phyloP scores from a whole-genome alignment of 2,113 vertebrate species.

The Cynopterus brachyotis region DNA sequence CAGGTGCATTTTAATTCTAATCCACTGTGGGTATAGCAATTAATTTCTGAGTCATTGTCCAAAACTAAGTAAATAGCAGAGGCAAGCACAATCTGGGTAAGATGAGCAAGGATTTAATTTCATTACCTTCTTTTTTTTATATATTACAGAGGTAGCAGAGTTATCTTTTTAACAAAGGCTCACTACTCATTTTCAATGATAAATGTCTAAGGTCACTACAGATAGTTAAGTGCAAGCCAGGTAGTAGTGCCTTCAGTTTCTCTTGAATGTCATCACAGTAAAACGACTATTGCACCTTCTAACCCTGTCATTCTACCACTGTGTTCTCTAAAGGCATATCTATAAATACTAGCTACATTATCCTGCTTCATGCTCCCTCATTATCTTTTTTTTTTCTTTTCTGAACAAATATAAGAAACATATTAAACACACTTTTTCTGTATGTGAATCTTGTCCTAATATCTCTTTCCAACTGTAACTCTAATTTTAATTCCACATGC shows the following conservation, averaged over 20 bases:
- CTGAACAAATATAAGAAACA: neutral
- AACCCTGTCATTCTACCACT: neutral
- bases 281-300: neutral
- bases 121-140: neutral
- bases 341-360: neutral
- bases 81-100: constrained; percentile 20
- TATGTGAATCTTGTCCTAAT: neutral
- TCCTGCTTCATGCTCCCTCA: neutral
- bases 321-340: neutral
- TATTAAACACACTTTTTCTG: neutral
- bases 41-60: constrained; percentile 18
- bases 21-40: neutral
- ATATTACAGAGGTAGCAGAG: neutral
- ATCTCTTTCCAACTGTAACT: neutral
- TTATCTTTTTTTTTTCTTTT: neutral
- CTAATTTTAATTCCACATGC: neutral
- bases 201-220: neutral
- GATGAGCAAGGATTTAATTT: constrained; percentile 41
- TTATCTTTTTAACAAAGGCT: neutral
- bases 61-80: constrained; percentile 32
- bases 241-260: neutral
- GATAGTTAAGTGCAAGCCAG: neutral
- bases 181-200: constrained; percentile 6
- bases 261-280: neutral
- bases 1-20: neutral